Conservation (phyloP, 23 tunicate species). For the Halocynthia roretzi region DNA sequence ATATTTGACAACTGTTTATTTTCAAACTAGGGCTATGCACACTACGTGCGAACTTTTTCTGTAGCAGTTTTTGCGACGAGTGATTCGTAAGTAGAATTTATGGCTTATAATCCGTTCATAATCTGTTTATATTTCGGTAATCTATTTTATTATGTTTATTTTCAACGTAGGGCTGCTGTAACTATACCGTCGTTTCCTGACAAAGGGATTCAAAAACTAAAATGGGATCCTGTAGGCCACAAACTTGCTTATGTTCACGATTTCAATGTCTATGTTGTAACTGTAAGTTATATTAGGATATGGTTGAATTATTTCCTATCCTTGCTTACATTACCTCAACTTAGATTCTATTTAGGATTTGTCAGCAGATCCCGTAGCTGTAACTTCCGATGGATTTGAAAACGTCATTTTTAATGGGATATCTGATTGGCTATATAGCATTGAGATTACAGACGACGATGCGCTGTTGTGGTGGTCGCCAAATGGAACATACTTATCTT, state of each 20-base stretch:
- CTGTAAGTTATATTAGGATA: conserved; percentile 12
- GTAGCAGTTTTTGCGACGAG: conserved; percentile 23
- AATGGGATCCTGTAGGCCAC: conserved; percentile 73
- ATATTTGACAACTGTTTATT: too few relatives aligned
- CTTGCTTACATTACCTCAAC: background rate
- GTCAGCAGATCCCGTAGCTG: background rate
- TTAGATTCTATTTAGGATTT: background rate
- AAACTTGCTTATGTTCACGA: conserved; percentile 39
- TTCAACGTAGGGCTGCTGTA: conserved; percentile 13
- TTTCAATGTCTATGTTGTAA: conserved; percentile 44
- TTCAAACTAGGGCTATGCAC: conserved; percentile 64
- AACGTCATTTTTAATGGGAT: conserved; percentile 73
- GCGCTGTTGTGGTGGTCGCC: conserved; percentile 92
- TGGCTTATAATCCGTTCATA: background rate
- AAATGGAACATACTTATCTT: conserved; percentile 49
- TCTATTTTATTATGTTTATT: background rate
- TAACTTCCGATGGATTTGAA: conserved; percentile 60
- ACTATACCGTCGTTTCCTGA: conserved; percentile 20
- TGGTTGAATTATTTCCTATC: background rate
- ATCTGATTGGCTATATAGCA: conserved; percentile 54
- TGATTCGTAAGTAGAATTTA: conserved; percentile 3
- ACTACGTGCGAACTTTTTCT: conserved; percentile 69
- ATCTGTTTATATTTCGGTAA: too few relatives aligned
- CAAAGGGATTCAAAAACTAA: conserved; percentile 52
- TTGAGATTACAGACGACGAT: conserved; percentile 81